Evolutionary conservation across 2,797 vertebrate genomes (phyloP).

Genomic region (Anomalospiza imberbis): DNA sequence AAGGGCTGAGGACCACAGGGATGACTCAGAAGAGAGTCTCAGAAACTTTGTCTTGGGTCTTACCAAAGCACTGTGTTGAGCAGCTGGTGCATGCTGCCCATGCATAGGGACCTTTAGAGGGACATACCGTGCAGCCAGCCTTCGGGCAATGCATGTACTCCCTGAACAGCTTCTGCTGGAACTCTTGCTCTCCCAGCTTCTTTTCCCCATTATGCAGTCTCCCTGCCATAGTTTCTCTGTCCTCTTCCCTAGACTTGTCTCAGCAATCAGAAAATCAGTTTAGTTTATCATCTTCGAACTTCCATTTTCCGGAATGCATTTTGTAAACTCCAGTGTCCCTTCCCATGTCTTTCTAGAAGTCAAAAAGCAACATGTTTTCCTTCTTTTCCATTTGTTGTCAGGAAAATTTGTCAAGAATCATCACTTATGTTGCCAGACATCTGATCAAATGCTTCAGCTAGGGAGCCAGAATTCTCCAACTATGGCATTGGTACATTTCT

Average conservation of each 20-base stretch:
- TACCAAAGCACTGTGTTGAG: conserved; percentile 45
- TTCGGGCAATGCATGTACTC: conserved; percentile 60
- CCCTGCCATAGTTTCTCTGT: conserved; percentile 63
- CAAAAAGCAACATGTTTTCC: conserved; percentile 46
- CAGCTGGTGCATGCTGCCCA: conserved; percentile 43
- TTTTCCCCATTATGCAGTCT: conserved; percentile 60
- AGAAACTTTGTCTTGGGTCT: not conserved
- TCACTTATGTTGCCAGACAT: conserved; percentile 47
- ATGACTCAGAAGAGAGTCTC: conserved; percentile 11
- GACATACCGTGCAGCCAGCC: conserved; percentile 62
- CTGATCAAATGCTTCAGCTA: conserved; percentile 47
- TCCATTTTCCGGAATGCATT: conserved; percentile 30
- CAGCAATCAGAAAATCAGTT: conserved; percentile 57
- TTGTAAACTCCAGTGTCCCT: conserved; percentile 56
- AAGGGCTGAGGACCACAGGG: not conserved
- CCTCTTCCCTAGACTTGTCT: conserved; percentile 60
- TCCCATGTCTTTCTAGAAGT: conserved; percentile 55
- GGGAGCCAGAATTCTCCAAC: conserved; percentile 45
- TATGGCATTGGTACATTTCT: not conserved
- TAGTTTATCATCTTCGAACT: conserved; percentile 39
- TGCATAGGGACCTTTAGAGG: conserved; percentile 54
- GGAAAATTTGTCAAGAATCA: conserved; percentile 50
- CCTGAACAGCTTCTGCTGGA: conserved; percentile 63
- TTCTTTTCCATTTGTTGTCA: conserved; percentile 49
- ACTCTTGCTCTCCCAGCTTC: conserved; percentile 63